Evolutionary conservation across 2,888 invertebrate species (phyloP).

Genomic region (Torymus tubicola): DNA sequence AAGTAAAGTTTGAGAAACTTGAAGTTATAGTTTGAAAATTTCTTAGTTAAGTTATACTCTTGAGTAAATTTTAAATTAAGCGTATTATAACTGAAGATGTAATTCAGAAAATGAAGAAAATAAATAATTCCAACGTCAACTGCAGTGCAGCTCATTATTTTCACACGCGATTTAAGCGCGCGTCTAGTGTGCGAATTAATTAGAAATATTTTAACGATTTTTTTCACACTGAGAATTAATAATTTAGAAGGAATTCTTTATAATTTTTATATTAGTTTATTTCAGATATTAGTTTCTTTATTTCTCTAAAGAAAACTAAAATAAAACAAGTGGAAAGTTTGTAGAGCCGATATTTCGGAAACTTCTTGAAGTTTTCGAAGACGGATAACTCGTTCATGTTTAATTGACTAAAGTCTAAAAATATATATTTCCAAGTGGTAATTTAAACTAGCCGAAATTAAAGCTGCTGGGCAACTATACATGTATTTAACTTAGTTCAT

Average conservation of each 20-base stretch:
- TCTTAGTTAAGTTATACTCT: too few species aligned
- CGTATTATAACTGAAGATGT: background rate
- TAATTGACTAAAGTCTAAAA: conserved; percentile 15
- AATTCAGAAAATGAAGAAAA: background rate
- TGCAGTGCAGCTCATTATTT: conserved; percentile 11
- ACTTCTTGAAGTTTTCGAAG: background rate
- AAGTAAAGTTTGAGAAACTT: too few species aligned
- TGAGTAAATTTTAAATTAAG: background rate
- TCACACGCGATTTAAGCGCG: conserved; percentile 6
- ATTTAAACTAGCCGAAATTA: conserved; percentile 5
- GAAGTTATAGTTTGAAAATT: too few species aligned
- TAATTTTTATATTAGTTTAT: too few species aligned
- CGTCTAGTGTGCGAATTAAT: background rate
- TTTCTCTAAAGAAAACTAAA: too few species aligned
- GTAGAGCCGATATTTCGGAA: too few species aligned
- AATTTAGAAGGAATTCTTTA: too few species aligned
- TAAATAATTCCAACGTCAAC: background rate
- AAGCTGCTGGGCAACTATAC: background rate
- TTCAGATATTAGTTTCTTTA: too few species aligned
- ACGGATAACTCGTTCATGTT: background rate
- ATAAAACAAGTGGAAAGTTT: too few species aligned
- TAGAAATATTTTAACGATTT: too few species aligned
- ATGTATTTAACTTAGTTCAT: too few species aligned
- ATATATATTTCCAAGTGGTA: background rate
- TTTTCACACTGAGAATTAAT: too few species aligned